A percentile compares a stretch with the other conserved stretches of the same genome.
phyloP scores from a whole-genome alignment of 2,888 invertebrate genomes.

The Chrysodeixis includens region DNA sequence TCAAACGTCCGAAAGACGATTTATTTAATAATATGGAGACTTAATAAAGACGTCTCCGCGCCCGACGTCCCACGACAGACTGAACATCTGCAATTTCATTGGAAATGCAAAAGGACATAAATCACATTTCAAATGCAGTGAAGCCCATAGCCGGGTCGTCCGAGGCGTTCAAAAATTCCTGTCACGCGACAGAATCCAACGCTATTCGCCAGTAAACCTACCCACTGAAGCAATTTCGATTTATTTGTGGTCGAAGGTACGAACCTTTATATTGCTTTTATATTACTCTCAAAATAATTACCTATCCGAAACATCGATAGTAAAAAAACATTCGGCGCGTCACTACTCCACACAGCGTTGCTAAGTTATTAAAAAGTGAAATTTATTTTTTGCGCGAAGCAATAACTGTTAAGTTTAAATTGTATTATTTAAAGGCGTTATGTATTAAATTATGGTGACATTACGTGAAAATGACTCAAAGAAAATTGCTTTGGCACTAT shows the following conservation, averaged over 20 bases:
- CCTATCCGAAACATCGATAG: constrained; percentile 48
- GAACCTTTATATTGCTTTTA: constrained; percentile 64
- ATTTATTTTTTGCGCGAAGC: constrained; percentile 20
- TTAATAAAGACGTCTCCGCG: constrained; percentile 53
- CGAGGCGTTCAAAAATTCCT: constrained; percentile 75
- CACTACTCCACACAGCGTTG: constrained; percentile 31
- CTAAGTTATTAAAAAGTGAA: constrained; percentile 16
- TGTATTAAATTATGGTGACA: constrained; percentile 51
- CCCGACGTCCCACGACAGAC: constrained; percentile 37
- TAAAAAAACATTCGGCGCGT: constrained; percentile 47
- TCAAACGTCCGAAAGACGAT: constrained; percentile 41
- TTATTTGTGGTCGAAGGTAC: constrained; percentile 71
- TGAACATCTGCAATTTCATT: constrained; percentile 77
- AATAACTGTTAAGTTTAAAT: constrained; percentile 27
- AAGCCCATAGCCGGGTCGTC: constrained; percentile 61
- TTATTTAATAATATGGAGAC: constrained; percentile 42
- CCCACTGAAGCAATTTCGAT: constrained; percentile 72
- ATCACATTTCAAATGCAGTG: constrained; percentile 80
- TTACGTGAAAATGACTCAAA: constrained; percentile 49
- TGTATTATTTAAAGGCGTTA: constrained; percentile 40
- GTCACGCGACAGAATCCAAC: constrained; percentile 77
- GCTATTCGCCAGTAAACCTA: constrained; percentile 72
- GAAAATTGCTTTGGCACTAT: constrained; percentile 55
- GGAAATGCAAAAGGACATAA: constrained; percentile 75
- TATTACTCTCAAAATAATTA: constrained; percentile 65